Base-by-base conservation (phyloP, 2,113 vertebrate genomes). In the Illadopsis cleaveri region DNA sequence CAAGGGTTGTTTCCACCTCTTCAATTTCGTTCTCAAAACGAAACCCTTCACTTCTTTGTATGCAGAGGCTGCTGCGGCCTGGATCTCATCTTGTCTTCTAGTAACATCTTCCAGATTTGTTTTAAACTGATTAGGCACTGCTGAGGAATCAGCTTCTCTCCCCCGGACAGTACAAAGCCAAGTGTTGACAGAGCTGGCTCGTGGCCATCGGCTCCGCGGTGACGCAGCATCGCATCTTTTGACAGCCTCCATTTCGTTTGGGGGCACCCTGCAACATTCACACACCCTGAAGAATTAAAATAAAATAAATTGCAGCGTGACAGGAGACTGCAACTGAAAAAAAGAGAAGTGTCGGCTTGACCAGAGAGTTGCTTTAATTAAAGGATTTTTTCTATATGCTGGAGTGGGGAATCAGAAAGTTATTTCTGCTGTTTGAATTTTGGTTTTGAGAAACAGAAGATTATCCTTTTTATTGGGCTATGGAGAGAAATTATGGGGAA, bases 101-200 rank as follows among this genome's bases (percentile, higher is more conserved):
- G 97, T 98, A 98, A 98, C 97, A 96, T 98, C 98, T 98, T 98
- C 98, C 98, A 98, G 98, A 98, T 98, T 98, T 98, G 95, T 96
- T 97, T 97, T 97, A 97, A 98, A 95, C 97, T 98, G 98, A 98
- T 98, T 98, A 98, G 97, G 97, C 97, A 96, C 95, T 97, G 97
- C 97, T 98, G 97, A 98, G 96, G 97, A 98, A 97, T 98, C 98
- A 98, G 82, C 97, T 98, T 96, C 97, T 98, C 97, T 98, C 94
- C 96, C 97, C 96, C 89, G 86, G 98, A 97, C 96, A 97, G 97
- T 95, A 98, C 96, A 98, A 98, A 97, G 97, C 89, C 93, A 94
- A 98, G 97, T 97, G 97, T 97, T 98, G 98, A 98, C 97, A 98
- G 97, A 94, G 25, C 94, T 98, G 98, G 98, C 98, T 97, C 23